Conservation (phyloP, 2,113 vertebrate genomes). For the Origma solitaria region DNA sequence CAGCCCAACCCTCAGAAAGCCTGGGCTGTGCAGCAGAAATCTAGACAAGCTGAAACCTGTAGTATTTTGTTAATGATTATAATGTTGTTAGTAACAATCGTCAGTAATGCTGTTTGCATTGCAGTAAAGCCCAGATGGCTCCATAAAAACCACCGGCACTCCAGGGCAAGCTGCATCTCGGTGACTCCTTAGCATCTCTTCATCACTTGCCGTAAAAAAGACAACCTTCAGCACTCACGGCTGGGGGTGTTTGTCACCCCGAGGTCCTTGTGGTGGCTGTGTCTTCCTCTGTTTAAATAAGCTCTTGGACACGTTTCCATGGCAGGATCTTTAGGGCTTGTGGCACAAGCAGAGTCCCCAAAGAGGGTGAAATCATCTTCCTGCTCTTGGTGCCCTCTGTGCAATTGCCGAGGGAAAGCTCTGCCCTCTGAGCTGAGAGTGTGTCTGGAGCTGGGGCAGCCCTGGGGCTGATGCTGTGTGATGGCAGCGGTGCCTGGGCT, state of each 20-base stretch:
- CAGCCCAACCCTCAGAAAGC: background rate
- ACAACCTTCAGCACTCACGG: background rate
- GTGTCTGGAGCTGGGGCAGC: background rate
- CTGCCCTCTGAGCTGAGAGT: background rate
- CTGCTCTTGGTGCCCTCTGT: background rate
- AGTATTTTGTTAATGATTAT: slow-evolving; percentile 37
- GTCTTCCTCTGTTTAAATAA: background rate
- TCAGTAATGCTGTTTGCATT: slow-evolving; percentile 1
- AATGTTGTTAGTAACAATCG: background rate
- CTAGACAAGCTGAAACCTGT: background rate
- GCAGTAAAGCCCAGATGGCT: slow-evolving; percentile 52
- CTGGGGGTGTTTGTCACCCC: background rate
- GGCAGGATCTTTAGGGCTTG: background rate
- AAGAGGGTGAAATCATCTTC: background rate
- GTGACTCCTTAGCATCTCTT: background rate
- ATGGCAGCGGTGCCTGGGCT: background rate
- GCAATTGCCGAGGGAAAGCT: background rate
- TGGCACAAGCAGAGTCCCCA: background rate
- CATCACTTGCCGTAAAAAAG: background rate
- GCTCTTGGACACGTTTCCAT: background rate
- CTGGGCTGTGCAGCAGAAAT: background rate
- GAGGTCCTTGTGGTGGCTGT: background rate
- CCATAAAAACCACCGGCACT: slow-evolving; percentile 8
- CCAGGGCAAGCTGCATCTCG: background rate
- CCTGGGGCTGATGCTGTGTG: accelerated